phyloP scores from a whole-genome alignment of 2,888 invertebrate genomes.

The Cephus pulcher region DNA sequence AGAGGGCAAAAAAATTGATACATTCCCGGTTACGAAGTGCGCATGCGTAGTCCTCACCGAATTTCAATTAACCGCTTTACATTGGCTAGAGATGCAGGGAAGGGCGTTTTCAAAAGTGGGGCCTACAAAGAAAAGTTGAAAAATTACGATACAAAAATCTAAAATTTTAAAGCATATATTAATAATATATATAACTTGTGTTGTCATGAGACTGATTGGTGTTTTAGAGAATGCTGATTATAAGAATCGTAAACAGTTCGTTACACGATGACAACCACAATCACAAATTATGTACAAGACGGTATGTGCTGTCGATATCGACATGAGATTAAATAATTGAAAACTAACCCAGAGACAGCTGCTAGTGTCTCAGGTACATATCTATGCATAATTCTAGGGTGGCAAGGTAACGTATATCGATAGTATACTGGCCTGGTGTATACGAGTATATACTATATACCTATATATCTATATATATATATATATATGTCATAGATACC shows the following conservation, averaged over 20 bases:
- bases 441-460: background rate
- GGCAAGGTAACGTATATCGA: slow-evolving; percentile 26
- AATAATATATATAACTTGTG: background rate
- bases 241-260: background rate
- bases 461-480: background rate
- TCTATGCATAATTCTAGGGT: slow-evolving; percentile 28
- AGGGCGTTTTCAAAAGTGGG: too few relatives aligned
- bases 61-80: too few relatives aligned
- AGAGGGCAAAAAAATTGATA: too few relatives aligned
- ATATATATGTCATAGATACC: background rate
- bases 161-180: too few relatives aligned
- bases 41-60: too few relatives aligned
- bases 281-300: background rate
- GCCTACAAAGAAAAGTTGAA: background rate
- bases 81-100: too few relatives aligned
- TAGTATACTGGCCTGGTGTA: background rate
- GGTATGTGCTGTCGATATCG: slow-evolving; percentile 6
- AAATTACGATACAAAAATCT: background rate
- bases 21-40: too few relatives aligned
- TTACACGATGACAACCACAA: background rate
- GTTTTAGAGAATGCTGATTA: background rate
- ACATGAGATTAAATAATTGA: slow-evolving; percentile 32
- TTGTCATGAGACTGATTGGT: background rate
- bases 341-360: slow-evolving; percentile 26
- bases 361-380: slow-evolving; percentile 27